Evolutionary conservation across 2,113 vertebrate genomes (phyloP).

Genomic region (Mormyrus iriodes): DNA sequence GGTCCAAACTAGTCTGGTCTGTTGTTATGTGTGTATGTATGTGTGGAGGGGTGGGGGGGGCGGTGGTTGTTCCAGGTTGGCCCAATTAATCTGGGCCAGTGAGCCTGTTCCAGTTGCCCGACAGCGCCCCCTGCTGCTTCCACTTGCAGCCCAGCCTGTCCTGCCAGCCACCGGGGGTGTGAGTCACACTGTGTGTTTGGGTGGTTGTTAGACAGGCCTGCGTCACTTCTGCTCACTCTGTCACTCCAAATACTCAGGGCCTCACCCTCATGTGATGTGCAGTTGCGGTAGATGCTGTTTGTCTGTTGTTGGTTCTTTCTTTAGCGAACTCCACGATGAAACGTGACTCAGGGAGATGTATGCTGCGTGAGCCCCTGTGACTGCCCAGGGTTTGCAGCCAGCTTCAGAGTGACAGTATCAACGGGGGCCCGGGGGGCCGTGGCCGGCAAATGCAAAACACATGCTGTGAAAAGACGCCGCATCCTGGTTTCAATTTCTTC

Average conservation of each 20-base stretch:
- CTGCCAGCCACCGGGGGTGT: not conserved
- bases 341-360: not conserved
- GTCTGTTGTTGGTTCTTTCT: not conserved
- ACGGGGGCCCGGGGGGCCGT: not conserved
- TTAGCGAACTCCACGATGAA: not conserved
- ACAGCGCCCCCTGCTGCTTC: not conserved
- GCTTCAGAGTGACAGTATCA: not conserved
- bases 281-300: not conserved
- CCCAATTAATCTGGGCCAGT: too few species aligned
- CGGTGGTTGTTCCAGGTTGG: too few species aligned
- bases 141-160: not conserved
- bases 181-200: not conserved
- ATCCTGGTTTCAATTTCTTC: not conserved
- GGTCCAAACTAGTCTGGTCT: not conserved
- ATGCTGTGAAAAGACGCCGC: not conserved
- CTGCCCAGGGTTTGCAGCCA: not conserved
- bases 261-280: not conserved
- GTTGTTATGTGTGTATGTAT: not conserved
- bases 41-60: not conserved
- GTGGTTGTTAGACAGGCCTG: not conserved
- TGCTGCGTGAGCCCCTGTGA: not conserved
- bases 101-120: not conserved
- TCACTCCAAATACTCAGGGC: not conserved
- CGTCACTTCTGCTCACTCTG: not conserved
- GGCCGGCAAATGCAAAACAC: not conserved